Evolutionary conservation across 2,888 invertebrate genomes (phyloP).

Genomic region (Aporophyla lueneburgensis): DNA sequence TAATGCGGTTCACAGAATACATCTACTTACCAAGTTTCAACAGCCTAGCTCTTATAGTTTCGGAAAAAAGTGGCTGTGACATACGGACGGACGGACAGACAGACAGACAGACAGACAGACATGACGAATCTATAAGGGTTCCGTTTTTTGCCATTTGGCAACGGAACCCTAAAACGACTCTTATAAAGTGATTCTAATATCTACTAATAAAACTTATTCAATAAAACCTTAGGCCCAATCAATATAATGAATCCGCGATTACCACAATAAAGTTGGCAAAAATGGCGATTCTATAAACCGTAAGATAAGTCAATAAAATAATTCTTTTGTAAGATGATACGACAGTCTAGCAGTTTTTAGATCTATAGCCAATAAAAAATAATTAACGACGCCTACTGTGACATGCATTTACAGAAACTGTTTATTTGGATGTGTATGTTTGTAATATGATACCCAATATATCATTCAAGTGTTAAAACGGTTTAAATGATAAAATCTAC

Average conservation of each 20-base stretch:
- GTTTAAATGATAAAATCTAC: slow-evolving; percentile 54
- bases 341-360: slow-evolving; percentile 17
- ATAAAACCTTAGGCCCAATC: no score
- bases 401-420: slow-evolving; percentile 43
- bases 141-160: no score
- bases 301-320: slow-evolving; percentile 24
- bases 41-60: no score
- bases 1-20: no score
- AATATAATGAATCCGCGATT: neutral
- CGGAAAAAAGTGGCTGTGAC: no score
- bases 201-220: neutral
- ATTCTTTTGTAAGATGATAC: slow-evolving; percentile 24
- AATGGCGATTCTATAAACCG: slow-evolving; percentile 29
- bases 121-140: no score
- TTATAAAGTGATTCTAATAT: no score
- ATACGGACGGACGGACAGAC: no score
- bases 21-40: no score
- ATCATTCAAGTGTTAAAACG: slow-evolving; percentile 56
- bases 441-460: slow-evolving; percentile 55
- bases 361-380: slow-evolving; percentile 47
- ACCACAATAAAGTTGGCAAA: slow-evolving; percentile 5
- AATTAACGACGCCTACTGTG: slow-evolving; percentile 34
- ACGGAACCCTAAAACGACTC: no score
- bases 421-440: slow-evolving; percentile 12
- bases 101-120: no score